Evolutionary conservation across 2,113 vertebrate species (phyloP), one percentile per base, ranked within the genome.

Genomic region (Albula glossodonta): DNA sequence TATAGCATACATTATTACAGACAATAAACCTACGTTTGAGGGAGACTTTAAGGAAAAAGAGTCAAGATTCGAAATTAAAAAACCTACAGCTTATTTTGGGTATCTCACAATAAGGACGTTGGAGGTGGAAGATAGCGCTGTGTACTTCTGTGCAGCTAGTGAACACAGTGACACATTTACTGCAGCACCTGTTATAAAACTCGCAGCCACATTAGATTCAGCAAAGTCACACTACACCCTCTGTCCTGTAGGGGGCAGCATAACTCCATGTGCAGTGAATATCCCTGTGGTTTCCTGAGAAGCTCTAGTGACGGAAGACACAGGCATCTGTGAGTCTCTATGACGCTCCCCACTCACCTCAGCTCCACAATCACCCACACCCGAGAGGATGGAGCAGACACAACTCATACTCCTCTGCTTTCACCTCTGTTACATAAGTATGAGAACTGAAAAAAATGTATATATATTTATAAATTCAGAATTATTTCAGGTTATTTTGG

Each of bases 51-150:
- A 78, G 19, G 56, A 78, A 7, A 25, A 78, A 1, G 7, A 84
- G 15, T 12, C 5, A 13, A 86, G 50, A 86, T 86, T 81, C 31
- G n/a, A 51, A 9, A 51, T 86, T n/a, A 63, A 81, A 6, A 86
- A 52, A 53, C 7, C 31, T 2, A 0, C n/a, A 50, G 5, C 9
- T n/a, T 13, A 51, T 17, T 13, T 41, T 22, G 84, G 78, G 13
- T 85, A 77, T 57, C 80, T 85, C 52, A 80, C 3, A 41, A 80
- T 80, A 52, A 80, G 2, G 22, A 6, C 12, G 9, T 13, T 84
- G 50, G 77, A 51, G 50, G 41, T 49, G 31, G 41, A 79, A 79
- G 78, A 79, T 17, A 50, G 41, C 3, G 78, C 78, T 79, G 78
- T 79, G 78, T 79, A 79, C 41, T 49, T 79, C 78, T 79, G 78